Percentiles rank a stretch among this genome's conserved stretches.
phyloP scores from a whole-genome alignment of 2,888 invertebrate genomes.

The Zaprionus obscuricornis region DNA sequence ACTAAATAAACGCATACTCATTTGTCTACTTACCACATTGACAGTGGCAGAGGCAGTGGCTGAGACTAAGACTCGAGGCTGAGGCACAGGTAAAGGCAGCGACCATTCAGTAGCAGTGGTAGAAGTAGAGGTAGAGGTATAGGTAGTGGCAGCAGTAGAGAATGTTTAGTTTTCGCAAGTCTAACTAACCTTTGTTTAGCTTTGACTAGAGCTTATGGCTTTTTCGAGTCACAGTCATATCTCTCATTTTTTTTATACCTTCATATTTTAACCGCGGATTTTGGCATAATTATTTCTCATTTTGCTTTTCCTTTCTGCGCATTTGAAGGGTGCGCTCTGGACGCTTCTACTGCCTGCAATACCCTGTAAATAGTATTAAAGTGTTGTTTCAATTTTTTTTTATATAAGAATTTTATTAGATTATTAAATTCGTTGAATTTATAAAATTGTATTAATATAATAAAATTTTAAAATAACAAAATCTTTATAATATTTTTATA shows the following conservation, averaged over 20 bases:
- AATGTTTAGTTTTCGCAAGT: conserved; percentile 20
- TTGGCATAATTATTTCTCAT: conserved; percentile 76
- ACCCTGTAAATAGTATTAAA: conserved; percentile 5
- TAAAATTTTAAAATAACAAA: too few species aligned
- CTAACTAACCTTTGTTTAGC: conserved; percentile 38
- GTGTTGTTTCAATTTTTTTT: conserved; percentile 24
- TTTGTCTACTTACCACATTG: conserved; percentile 31
- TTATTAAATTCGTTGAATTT: too few species aligned
- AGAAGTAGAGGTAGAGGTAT: too few species aligned
- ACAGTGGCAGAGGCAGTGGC: too few species aligned
- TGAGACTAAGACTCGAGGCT: too few species aligned
- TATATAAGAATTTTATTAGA: conserved; percentile 5
- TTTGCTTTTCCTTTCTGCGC: conserved; percentile 62
- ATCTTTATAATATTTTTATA: too few species aligned
- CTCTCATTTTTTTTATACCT: too few species aligned
- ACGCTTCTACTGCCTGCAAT: conserved; percentile 45
- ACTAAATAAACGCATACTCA: conserved; percentile 48
- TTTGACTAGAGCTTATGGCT: conserved; percentile 10
- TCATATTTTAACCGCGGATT: conserved; percentile 70
- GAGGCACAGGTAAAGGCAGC: too few species aligned
- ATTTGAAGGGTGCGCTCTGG: conserved; percentile 51
- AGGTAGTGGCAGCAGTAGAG: background rate
- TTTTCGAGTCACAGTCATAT: too few species aligned
- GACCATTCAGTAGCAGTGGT: too few species aligned
- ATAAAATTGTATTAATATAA: too few species aligned